Evolutionary conservation across 1,140 invertebrate species (phyloP).

Genomic region (Phenacoccus solenopsis): DNA sequence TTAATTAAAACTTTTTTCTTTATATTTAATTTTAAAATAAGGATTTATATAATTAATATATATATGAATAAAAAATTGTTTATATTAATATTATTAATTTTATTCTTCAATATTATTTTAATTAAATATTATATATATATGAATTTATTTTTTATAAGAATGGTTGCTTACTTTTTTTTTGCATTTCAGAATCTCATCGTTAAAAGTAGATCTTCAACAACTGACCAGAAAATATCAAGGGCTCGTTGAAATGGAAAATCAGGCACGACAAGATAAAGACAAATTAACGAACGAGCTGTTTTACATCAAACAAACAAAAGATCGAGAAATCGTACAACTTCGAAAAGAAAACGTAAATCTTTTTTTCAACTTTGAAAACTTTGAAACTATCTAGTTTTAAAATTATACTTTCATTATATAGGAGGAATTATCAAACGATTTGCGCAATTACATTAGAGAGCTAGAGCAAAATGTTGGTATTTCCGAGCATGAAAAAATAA

Average conservation of each 20-base stretch:
- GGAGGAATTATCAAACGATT: not conserved
- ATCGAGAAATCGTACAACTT: constrained; percentile 19
- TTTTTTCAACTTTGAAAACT: not conserved
- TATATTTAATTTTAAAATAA: not conserved
- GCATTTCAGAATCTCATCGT: constrained; percentile 19
- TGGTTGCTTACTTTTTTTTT: too few species aligned
- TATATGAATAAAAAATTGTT: too few species aligned
- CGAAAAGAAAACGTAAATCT: constrained; percentile 21
- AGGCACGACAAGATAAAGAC: constrained; percentile 21
- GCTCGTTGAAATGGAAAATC: constrained; percentile 21
- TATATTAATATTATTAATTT: too few species aligned
- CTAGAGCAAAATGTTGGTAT: constrained; percentile 19
- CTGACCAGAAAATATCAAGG: constrained; percentile 22
- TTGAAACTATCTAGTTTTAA: not conserved
- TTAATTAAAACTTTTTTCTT: not conserved
- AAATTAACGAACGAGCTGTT: constrained; percentile 19
- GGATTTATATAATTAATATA: too few species aligned
- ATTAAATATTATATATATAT: too few species aligned
- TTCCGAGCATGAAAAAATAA: constrained; percentile 19
- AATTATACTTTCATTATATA: not conserved
- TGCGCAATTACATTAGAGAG: not conserved
- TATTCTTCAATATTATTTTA: too few species aligned
- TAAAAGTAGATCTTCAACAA: constrained; percentile 22
- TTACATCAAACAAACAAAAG: constrained; percentile 8
- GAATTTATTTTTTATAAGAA: too few species aligned